Evolutionary conservation across 2,797 vertebrate species (phyloP), one percentile per base, ranked within the genome.

Genomic region (Ispidina picta): DNA sequence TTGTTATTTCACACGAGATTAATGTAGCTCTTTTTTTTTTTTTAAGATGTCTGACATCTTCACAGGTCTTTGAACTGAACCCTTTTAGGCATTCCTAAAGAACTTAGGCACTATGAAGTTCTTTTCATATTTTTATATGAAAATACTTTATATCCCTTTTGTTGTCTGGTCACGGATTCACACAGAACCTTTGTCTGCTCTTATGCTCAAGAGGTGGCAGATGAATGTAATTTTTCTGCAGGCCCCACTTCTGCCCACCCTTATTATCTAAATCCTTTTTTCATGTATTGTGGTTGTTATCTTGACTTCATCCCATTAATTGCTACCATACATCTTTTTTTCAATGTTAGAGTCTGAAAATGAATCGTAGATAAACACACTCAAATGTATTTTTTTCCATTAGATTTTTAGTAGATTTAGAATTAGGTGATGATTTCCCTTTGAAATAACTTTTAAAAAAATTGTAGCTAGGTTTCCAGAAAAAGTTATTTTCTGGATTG

Each of bases 401-500:
- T 43, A 51, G 31, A 41, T 76, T 88, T 92, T 63, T 23, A 35
- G 21, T 60, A 28, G 23, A n/a, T 86, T 90, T 71, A 54, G 46
- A 68, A 56, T 74, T 62, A 54, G 68, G 15, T 71, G 48, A 37
- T 55, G 0, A 0, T 37, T 89, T 79, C 29, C 60, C 41, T 79
- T 79, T 56, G 86, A 74, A 88, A 74, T 26, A 75, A 78, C 43
- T 79, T 73, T 66, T 25, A 25, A 41, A 19, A 26, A 39, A 8
- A 37, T 13, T 23, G 18, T 25, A 88, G 28, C 28, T 31, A 54
- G 46, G 28, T 29, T 86, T 83, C 62, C 58, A 62, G 75, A 76
- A 85, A 43, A 86, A 82, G 49, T 76, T 79, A 37, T 94, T 90
- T 91, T 94, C 84, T 95, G 75, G 72, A 90, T 84, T 22, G 6